Evolutionary conservation across 2,113 vertebrate species (phyloP).

Genomic region (Bos indicus): DNA sequence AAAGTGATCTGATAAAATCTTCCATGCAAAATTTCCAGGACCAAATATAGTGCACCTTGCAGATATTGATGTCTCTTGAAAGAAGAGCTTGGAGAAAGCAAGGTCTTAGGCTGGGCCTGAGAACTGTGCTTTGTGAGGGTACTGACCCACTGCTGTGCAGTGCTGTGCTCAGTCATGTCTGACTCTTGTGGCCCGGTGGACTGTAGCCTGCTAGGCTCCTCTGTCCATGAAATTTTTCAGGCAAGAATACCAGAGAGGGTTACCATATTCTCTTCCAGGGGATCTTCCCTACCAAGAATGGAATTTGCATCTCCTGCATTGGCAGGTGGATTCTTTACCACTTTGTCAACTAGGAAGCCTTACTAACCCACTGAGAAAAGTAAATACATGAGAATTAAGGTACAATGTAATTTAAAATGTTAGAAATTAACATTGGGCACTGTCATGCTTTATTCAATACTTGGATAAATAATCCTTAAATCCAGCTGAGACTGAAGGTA

Average conservation of each 20-base stretch:
- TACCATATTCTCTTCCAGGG: background rate
- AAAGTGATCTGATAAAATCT: background rate
- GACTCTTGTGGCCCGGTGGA: background rate
- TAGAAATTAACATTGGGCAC: background rate
- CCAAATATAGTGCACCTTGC: background rate
- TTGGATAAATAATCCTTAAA: background rate
- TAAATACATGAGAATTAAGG: background rate
- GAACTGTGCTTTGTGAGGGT: background rate
- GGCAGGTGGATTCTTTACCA: background rate
- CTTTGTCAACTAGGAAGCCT: background rate
- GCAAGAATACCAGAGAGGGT: background rate
- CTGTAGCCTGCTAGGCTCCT: background rate
- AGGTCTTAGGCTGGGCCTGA: background rate
- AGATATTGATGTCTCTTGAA: background rate
- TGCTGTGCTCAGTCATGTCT: background rate
- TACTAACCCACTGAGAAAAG: background rate
- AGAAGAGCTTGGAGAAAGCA: background rate
- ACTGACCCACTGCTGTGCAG: background rate
- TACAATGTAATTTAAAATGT: background rate
- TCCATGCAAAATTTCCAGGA: background rate
- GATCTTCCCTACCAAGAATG: background rate
- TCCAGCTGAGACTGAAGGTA: background rate
- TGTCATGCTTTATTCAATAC: background rate
- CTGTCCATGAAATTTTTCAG: background rate
- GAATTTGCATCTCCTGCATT: background rate